phyloP scores from a whole-genome alignment of 2,888 invertebrate species.

The Aporophyla lueneburgensis region DNA sequence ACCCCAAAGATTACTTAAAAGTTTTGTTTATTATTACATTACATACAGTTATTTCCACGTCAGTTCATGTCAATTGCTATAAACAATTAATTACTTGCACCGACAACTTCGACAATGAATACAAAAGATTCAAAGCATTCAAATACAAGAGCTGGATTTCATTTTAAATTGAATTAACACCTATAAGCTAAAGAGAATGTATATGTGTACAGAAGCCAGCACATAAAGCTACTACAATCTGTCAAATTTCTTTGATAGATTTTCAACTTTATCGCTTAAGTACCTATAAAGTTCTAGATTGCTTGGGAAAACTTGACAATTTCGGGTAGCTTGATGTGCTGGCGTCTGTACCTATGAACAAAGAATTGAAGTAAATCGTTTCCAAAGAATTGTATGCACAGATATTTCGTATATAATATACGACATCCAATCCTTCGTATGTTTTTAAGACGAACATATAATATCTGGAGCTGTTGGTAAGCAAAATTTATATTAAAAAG shows the following conservation, averaged over 20 bases:
- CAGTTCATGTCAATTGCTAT: conserved; percentile 42
- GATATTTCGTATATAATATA: not conserved
- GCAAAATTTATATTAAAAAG: not conserved
- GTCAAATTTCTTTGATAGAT: too few relatives aligned
- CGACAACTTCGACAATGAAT: conserved; percentile 46
- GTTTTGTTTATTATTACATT: conserved; percentile 10
- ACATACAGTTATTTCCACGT: conserved; percentile 3
- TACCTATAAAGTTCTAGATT: too few relatives aligned
- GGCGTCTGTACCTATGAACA: conserved; percentile 9
- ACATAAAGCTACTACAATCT: too few relatives aligned
- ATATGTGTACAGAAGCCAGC: too few relatives aligned
- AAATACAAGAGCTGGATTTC: conserved; percentile 62
- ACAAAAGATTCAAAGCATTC: conserved; percentile 50
- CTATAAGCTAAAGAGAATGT: conserved; percentile 66
- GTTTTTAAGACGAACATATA: too few relatives aligned
- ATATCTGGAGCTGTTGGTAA: too few relatives aligned
- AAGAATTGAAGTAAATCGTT: conserved; percentile 3
- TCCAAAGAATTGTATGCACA: not conserved
- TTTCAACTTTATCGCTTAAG: too few relatives aligned
- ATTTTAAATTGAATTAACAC: conserved; percentile 83
- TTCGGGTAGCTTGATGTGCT: too few relatives aligned
- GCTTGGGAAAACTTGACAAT: too few relatives aligned
- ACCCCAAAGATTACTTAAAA: not conserved
- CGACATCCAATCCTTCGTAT: not conserved
- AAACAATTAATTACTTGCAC: conserved; percentile 41